Evolutionary conservation across 2,797 vertebrate genomes (phyloP), one percentile per base, ranked within the genome.

Genomic region (Triplophysa bombifrons): DNA sequence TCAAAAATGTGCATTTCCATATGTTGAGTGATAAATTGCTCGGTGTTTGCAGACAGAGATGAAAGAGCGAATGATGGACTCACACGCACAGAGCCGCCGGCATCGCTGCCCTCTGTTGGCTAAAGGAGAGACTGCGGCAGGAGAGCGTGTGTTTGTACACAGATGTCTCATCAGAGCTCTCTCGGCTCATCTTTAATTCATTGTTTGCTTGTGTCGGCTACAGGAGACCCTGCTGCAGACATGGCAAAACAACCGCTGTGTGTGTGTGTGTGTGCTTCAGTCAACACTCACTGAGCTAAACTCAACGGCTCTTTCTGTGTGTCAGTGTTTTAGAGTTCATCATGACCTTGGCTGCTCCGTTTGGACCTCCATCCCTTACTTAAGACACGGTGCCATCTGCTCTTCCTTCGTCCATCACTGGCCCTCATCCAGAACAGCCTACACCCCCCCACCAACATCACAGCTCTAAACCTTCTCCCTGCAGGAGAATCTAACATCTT

Each of bases 181-280:
- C 66, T 70, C 34, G 64, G 25, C 65, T 61, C 73, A 70, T 69
- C 67, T 81, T 81, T 69, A 75, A 81, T 81, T 75, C 67, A 65
- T 71, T 66, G 67, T 74, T 75, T 81, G 73, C 66, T 71, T 64
- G 61, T 56, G 22, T 55, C 19, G 25, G 53, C 74, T 61, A 56
- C 73, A 71, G 72, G 30, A 55, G 66, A 34, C 63, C 60, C 65
- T 64, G 22, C 60, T 30, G 46, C 80, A 76, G 46, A 44, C 73
- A 30, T 53, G 22, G n/a, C 72, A 70, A 69, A 75, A 69, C 56
- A 70, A 75, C 80, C 67, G 7, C 56, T 68, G 53, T 58, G 74
- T 56, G 25, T 25, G 17, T n/a, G n/a, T n/a, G n/a, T 44, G 50
- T 22, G 65, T 13, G 25, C 65, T 46, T 22, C 51, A 56, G 50